A percentile compares a stretch with the other conserved stretches of the same genome.
Conservation (phyloP, 64 coral and sea anemone species). For the Stylophora pistillata region DNA sequence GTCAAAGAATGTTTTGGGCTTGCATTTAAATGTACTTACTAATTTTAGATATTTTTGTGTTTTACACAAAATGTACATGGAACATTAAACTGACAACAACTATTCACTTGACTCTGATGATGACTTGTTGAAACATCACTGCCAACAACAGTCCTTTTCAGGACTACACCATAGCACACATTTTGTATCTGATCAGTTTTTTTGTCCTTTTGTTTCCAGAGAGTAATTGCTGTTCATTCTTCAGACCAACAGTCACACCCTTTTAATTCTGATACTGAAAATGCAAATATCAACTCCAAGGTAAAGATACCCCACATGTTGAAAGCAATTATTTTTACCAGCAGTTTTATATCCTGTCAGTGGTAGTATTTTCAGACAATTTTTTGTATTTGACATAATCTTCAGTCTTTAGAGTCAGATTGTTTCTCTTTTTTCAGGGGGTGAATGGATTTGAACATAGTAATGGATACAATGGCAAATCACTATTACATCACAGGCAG, state of each 20-base stretch:
- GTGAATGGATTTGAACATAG: conserved; percentile 83
- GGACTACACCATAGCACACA: not conserved
- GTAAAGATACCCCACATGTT: not conserved
- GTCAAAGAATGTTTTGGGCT: no score
- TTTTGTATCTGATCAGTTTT: not conserved
- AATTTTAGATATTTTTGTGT: no score
- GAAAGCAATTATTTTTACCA: no score
- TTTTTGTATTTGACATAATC: no score
- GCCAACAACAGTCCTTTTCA: no score
- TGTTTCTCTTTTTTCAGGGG: conserved; percentile 24
- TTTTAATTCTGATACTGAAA: not conserved
- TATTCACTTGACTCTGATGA: no score
- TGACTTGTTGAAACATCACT: no score
- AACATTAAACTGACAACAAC: not conserved
- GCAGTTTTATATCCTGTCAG: no score
- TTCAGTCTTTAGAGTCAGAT: not conserved
- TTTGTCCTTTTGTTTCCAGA: not conserved
- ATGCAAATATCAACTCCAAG: not conserved
- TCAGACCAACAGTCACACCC: not conserved
- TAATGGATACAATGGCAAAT: conserved; percentile 30
- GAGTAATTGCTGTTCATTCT: conserved; percentile 10
- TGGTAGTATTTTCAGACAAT: no score
- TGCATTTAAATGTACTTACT: no score
- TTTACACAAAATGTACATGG: no score
- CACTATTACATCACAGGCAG: not conserved